A percentile compares a stretch with the other conserved stretches of the same genome.
These are phyloP conservation scores for Psophia crepitans DNA, from an alignment of 2,113 vertebrate genomes.

Conservation along the genomic window DNA sequence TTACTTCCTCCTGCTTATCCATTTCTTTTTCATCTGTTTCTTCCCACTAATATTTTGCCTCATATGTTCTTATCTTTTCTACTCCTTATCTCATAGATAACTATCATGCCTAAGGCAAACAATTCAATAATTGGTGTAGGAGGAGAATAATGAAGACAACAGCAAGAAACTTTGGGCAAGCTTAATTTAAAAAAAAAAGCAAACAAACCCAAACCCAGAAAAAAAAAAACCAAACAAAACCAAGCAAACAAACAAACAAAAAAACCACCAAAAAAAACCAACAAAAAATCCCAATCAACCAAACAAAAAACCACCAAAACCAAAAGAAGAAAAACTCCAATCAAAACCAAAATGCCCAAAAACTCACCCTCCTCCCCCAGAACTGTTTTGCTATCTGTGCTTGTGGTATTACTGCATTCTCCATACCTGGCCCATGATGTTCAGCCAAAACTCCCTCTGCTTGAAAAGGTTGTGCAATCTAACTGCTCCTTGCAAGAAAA, in stretches of 20 bases:
- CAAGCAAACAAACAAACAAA: too few species aligned
- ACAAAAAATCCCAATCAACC: too few species aligned
- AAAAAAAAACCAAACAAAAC: too few species aligned
- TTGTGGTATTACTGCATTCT: background rate
- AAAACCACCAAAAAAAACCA: too few species aligned
- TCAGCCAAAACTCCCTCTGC: background rate
- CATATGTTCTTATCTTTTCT: background rate
- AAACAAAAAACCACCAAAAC: background rate
- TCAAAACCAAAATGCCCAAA: background rate
- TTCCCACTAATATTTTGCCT: background rate
- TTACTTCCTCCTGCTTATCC: background rate
- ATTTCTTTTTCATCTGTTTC: background rate
- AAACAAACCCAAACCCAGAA: background rate
- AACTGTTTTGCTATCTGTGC: background rate
- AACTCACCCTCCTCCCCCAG: accelerated
- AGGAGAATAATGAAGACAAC: background rate
- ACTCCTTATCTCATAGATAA: background rate
- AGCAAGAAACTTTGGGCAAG: background rate
- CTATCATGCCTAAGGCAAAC: background rate
- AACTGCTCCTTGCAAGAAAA: background rate
- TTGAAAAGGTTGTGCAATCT: background rate
- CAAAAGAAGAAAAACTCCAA: background rate
- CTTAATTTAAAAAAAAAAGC: background rate
- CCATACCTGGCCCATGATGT: accelerated
- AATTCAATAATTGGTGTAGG: background rate